A percentile compares a stretch with the other conserved stretches of the same genome.
These are phyloP conservation scores for Spea hammondii DNA, from an alignment of 2,797 vertebrate genomes.

Conservation along the genomic window DNA sequence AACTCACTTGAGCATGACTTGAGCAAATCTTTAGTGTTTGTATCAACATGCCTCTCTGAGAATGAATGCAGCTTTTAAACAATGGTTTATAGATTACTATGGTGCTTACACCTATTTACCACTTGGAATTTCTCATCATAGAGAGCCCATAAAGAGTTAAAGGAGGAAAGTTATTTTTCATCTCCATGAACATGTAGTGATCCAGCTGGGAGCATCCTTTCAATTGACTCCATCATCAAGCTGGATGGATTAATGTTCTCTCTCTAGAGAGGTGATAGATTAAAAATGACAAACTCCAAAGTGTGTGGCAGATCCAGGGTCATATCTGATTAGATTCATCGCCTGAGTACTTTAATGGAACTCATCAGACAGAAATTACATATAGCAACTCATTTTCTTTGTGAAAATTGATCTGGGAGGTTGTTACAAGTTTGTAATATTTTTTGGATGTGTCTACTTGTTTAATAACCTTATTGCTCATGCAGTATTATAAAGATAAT, in stretches of 20 bases:
- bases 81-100: too few relatives aligned
- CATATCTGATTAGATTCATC: constrained; percentile 16
- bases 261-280: constrained; percentile 14
- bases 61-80: too few relatives aligned
- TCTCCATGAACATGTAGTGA: constrained; percentile 3
- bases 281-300: constrained; percentile 22
- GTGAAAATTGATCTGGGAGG: not conserved
- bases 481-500: too few relatives aligned
- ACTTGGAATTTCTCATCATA: too few relatives aligned
- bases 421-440: not conserved
- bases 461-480: too few relatives aligned
- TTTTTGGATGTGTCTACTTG: not conserved
- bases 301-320: constrained; percentile 14
- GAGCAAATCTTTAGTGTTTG: too few relatives aligned
- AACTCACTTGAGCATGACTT: too few relatives aligned
- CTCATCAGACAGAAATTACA: not conserved
- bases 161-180: too few relatives aligned
- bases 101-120: too few relatives aligned
- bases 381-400: not conserved
- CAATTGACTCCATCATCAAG: constrained; percentile 9
- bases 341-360: not conserved
- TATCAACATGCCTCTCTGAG: too few relatives aligned
- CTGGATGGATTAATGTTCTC: constrained; percentile 16
- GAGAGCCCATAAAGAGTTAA: too few relatives aligned
- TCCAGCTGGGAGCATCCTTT: constrained; percentile 4